phyloP scores from a whole-genome alignment of 2,888 invertebrate genomes.

The Spodoptera picta region DNA sequence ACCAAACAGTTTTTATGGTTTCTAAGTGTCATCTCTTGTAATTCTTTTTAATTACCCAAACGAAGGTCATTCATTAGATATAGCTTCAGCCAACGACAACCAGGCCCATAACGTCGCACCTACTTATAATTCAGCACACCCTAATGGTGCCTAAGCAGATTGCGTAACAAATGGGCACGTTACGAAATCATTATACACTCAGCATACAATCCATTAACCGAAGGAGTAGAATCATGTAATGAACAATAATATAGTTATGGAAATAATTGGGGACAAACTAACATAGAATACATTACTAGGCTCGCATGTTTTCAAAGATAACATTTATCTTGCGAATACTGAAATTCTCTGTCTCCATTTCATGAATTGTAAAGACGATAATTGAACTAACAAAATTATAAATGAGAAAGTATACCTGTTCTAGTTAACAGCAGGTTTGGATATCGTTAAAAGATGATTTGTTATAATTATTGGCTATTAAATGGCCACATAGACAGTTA shows the following conservation, averaged over 20 bases:
- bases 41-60: too few relatives aligned
- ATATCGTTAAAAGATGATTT: constrained; percentile 10
- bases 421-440: neutral
- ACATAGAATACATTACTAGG: constrained; percentile 26
- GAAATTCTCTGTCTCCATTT: constrained; percentile 3
- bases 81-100: constrained; percentile 3
- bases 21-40: too few relatives aligned
- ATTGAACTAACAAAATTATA: constrained; percentile 14
- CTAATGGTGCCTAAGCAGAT: constrained; percentile 30
- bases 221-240: constrained; percentile 18
- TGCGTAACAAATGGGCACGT: constrained; percentile 31
- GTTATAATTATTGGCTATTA: neutral
- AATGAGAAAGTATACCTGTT: constrained; percentile 1
- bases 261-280: constrained; percentile 29
- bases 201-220: constrained; percentile 30
- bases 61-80: neutral
- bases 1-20: too few relatives aligned
- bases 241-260: constrained; percentile 31
- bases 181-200: constrained; percentile 32
- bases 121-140: constrained; percentile 46
- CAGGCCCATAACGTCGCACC: constrained; percentile 7
- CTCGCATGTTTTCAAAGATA: constrained; percentile 10
- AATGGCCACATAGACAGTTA: constrained; percentile 1
- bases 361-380: constrained; percentile 10
- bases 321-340: constrained; percentile 11